A percentile compares a stretch with the other conserved stretches of the same genome.
These are phyloP conservation scores for Rhingia rostrata DNA, from an alignment of 2,888 invertebrate genomes.

Conservation along the genomic window DNA sequence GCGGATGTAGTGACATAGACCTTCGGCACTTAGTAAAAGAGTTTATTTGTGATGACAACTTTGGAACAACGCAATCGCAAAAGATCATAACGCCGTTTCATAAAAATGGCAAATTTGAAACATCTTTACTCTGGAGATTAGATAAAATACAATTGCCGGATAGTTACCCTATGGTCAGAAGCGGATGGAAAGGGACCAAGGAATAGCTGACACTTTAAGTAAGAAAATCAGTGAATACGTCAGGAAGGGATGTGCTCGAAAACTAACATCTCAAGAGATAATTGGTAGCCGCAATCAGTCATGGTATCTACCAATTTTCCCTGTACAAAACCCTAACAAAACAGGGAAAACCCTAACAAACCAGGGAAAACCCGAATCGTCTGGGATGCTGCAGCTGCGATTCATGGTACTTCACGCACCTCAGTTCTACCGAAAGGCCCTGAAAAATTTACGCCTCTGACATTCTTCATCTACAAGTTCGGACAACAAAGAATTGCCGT, in stretches of 20 bases:
- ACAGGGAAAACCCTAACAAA: too few species aligned
- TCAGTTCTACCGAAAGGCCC: too few species aligned
- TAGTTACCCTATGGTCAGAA: not conserved
- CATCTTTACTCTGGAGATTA: not conserved
- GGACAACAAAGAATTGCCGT: not conserved
- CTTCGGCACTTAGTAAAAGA: too few species aligned
- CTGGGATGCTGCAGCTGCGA: conserved; percentile 3
- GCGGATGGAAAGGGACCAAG: not conserved
- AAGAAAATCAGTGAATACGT: conserved; percentile 7
- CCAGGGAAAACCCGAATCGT: not conserved
- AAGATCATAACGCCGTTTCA: not conserved
- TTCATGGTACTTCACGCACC: not conserved
- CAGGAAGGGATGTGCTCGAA: not conserved
- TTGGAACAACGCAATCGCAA: too few species aligned
- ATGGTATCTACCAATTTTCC: not conserved
- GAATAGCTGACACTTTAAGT: not conserved
- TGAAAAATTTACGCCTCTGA: too few species aligned
- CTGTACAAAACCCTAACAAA: too few species aligned
- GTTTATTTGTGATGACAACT: too few species aligned
- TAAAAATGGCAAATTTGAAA: conserved; percentile 5
- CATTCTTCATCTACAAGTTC: too few species aligned
- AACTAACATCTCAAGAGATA: not conserved
- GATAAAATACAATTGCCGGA: conserved; percentile 12
- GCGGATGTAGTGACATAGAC: too few species aligned
- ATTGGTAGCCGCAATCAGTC: not conserved